Evolutionary conservation across 2,797 vertebrate genomes (phyloP), one percentile per base, ranked within the genome.

Genomic region (Gymnodraco acuticeps): DNA sequence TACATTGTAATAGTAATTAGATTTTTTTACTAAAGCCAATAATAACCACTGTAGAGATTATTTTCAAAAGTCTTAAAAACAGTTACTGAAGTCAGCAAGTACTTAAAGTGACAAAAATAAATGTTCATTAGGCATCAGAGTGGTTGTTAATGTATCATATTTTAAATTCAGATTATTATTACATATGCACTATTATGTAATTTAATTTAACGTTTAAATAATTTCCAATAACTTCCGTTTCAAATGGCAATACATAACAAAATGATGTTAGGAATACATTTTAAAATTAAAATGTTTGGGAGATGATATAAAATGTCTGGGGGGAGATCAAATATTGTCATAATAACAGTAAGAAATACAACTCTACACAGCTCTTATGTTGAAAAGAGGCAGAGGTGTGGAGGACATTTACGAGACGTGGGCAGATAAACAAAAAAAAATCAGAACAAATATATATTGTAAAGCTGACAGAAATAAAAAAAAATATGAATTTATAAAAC

Each of bases 361-460:
- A 38, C 33, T 38, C 33, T 38, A 38, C 33, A 38, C 6, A 38
- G 33, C 33, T 6, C 33, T 41, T 4, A 51, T 51, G 47, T 15
- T 51, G 38, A 7, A 38, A 38, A 38, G 33, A 38, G 8, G 33
- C 33, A 38, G 33, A 38, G n/a, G 43, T 16, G 4, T 72, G 55
- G 62, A 70, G 53, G 12, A 68, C 67, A 64, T 20, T 10, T 15
- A 71, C 33, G 33, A 47, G 66, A 46, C 46, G 56, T 47, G 31
- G 54, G 20, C 42, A 52, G 43, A 75, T 59, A 63, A 73, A 82
- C 31, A 27, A 38, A 38, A 9, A 38, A 9, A 81, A 82, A 74
- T 52, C 7, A 59, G n/a, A 63, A 51, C 42, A 6, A 61, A 59
- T 38, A 53, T 13, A 11, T 53, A 68, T 11, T 66, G 68, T 85